Evolutionary conservation across 1,140 invertebrate genomes (phyloP).

Genomic region (Oncopeltus fasciatus): DNA sequence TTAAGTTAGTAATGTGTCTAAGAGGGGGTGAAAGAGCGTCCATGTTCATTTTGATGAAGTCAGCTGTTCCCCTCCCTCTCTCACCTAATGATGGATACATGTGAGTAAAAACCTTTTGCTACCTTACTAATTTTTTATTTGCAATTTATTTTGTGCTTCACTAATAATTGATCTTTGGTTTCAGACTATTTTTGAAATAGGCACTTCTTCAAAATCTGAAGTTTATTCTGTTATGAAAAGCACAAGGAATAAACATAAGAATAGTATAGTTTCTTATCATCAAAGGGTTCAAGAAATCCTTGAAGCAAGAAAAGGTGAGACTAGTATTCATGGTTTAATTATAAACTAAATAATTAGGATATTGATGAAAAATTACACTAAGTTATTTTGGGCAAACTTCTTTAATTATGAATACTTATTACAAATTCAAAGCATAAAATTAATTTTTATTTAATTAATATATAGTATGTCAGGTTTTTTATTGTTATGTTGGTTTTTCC

Average conservation of each 20-base stretch:
- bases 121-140: no score
- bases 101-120: no score
- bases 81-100: no score
- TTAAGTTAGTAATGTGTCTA: no score
- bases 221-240: slow-evolving; percentile 24
- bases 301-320: slow-evolving; percentile 12
- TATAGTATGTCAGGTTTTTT: not conserved
- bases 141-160: no score
- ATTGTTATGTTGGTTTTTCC: slow-evolving; percentile 1
- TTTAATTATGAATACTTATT: not conserved
- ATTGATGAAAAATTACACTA: no score
- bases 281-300: slow-evolving; percentile 32
- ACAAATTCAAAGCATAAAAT: no score
- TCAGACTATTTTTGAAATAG: slow-evolving; percentile 90
- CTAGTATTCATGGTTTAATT: not conserved
- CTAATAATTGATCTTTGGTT: slow-evolving; percentile 27
- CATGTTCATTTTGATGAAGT: no score
- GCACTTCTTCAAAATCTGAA: slow-evolving; percentile 57
- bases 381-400: slow-evolving; percentile 2
- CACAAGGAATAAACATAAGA: slow-evolving; percentile 21
- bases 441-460: no score
- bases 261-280: slow-evolving; percentile 23
- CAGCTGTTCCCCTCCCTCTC: no score
- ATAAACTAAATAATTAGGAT: no score
- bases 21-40: no score